A percentile compares a stretch with the other conserved stretches of the same genome.
These are phyloP conservation scores for Epinephelus awoara DNA, from an alignment of 2,797 vertebrate species.

Conservation along the genomic window DNA sequence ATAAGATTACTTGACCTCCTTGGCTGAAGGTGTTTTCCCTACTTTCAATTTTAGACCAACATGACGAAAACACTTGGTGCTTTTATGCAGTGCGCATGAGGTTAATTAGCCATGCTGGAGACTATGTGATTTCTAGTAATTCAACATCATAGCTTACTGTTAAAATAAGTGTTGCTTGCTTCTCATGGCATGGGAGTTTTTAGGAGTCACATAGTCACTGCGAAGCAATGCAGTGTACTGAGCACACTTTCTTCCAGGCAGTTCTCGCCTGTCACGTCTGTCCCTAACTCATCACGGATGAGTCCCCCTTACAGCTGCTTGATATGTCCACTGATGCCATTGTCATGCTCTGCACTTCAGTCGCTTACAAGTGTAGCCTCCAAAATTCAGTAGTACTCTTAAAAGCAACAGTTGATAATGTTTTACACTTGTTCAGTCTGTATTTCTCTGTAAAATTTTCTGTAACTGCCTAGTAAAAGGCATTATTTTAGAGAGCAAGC, in stretches of 20 bases:
- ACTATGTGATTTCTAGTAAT: slow-evolving; percentile 33
- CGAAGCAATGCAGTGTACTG: slow-evolving; percentile 38
- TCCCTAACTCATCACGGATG: slow-evolving; percentile 39
- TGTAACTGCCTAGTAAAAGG: slow-evolving; percentile 7
- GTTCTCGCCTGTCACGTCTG: slow-evolving; percentile 54
- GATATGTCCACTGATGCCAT: slow-evolving; percentile 50
- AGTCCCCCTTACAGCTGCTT: slow-evolving; percentile 48
- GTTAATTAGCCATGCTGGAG: slow-evolving; percentile 22
- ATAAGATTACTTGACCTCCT: slow-evolving; percentile 24
- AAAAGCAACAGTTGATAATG: neutral
- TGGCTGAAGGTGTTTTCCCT: slow-evolving; percentile 31
- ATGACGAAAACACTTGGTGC: slow-evolving; percentile 20
- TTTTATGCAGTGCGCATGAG: slow-evolving; percentile 12
- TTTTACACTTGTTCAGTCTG: neutral
- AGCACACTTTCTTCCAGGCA: slow-evolving; percentile 52
- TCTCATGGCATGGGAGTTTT: slow-evolving; percentile 7
- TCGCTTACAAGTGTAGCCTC: slow-evolving; percentile 32
- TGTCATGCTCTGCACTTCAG: slow-evolving; percentile 33
- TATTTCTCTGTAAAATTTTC: neutral
- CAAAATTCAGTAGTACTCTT: neutral
- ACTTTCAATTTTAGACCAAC: slow-evolving; percentile 22
- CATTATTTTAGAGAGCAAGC: slow-evolving; percentile 50
- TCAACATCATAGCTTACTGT: slow-evolving; percentile 21
- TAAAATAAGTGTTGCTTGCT: slow-evolving; percentile 19
- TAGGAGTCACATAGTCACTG: slow-evolving; percentile 17